Conservation (phyloP, 2,888 invertebrate genomes). For the Andrena minutula region DNA sequence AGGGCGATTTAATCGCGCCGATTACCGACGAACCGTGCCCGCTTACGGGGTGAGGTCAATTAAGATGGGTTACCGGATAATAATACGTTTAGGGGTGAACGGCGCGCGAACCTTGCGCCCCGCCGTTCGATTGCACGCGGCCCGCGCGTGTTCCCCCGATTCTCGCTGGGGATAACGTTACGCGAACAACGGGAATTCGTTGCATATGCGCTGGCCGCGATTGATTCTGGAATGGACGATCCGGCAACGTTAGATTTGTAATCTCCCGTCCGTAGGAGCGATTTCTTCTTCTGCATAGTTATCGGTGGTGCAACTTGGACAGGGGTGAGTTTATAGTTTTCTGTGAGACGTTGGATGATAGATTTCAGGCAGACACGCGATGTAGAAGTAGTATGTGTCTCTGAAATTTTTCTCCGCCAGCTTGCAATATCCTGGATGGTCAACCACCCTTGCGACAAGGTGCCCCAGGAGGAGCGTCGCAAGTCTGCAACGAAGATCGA, state of each 20-base stretch:
- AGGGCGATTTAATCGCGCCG: conserved; percentile 71
- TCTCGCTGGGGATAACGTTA: conserved; percentile 36
- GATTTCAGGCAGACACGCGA: too few species aligned
- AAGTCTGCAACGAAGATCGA: too few species aligned
- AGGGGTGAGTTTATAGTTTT: too few species aligned
- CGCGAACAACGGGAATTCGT: conserved; percentile 41
- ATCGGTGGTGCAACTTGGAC: too few species aligned
- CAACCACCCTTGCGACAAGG: too few species aligned
- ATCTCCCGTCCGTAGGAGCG: not conserved
- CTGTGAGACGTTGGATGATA: too few species aligned
- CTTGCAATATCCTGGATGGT: too few species aligned
- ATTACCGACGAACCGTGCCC: conserved; percentile 66
- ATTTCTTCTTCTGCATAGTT: not conserved
- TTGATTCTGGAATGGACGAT: not conserved
- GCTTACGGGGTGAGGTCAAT: conserved; percentile 69
- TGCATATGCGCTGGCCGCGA: not conserved
- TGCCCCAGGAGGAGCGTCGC: too few species aligned
- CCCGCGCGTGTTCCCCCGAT: conserved; percentile 28
- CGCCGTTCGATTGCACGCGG: conserved; percentile 32
- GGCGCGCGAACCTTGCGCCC: conserved; percentile 47
- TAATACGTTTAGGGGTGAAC: conserved; percentile 66
- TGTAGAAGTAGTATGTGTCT: too few species aligned
- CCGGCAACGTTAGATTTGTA: not conserved
- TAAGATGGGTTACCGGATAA: conserved; percentile 75
- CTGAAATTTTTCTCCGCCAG: too few species aligned